phyloP scores from a whole-genome alignment of 2,113 vertebrate species.

The Prinia subflava region DNA sequence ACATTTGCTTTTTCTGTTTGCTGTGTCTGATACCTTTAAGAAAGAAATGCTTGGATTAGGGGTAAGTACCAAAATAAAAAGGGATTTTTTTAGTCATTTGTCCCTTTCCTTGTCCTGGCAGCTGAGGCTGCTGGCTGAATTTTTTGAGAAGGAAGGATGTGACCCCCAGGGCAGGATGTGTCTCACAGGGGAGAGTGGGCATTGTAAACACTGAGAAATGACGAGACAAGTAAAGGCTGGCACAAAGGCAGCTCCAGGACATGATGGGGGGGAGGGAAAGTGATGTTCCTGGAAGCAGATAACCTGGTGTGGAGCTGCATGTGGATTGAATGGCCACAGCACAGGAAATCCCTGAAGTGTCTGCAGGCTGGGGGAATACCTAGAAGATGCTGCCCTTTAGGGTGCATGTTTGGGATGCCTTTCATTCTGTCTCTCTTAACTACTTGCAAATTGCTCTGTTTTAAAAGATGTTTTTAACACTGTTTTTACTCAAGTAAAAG shows the following conservation, averaged over 20 bases:
- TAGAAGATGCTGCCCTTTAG: neutral
- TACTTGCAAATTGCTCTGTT: neutral
- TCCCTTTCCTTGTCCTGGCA: fast-evolving
- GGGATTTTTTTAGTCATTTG: neutral
- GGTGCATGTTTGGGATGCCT: neutral
- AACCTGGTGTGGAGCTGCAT: neutral
- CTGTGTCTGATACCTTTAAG: neutral
- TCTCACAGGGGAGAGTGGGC: neutral
- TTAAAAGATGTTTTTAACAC: neutral
- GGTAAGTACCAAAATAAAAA: neutral
- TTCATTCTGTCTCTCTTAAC: neutral
- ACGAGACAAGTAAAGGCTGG: fast-evolving
- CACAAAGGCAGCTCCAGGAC: neutral
- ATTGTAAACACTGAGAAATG: neutral
- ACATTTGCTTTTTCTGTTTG: neutral
- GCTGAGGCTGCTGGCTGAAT: fast-evolving
- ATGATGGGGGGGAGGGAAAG: fast-evolving
- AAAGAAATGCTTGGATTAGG: neutral
- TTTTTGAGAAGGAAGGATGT: neutral
- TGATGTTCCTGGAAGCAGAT: neutral
- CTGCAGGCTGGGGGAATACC: neutral
- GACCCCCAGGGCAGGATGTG: neutral
- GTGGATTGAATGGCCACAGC: no score
- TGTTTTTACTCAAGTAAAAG: neutral
- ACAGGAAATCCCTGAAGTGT: neutral